Conservation (phyloP, 1,140 invertebrate species). For the Patella vulgata region DNA sequence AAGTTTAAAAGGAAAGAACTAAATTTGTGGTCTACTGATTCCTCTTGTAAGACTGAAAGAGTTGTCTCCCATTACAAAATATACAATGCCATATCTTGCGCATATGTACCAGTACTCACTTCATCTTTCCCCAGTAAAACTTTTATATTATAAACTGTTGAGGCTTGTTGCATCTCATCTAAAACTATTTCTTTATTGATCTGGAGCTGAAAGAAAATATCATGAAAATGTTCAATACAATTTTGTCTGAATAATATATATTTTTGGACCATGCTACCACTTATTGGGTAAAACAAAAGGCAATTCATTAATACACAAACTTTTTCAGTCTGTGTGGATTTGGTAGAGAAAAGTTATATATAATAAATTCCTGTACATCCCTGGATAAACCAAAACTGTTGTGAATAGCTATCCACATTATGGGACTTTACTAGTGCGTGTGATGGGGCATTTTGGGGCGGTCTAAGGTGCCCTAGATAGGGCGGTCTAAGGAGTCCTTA, state of each 20-base stretch:
- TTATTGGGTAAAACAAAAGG: neutral
- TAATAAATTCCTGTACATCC: neutral
- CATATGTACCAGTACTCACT: too few relatives aligned
- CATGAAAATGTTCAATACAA: neutral
- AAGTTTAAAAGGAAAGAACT: too few relatives aligned
- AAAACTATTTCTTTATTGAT: constrained; percentile 37
- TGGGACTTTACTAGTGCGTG: too few relatives aligned
- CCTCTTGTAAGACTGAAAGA: too few relatives aligned
- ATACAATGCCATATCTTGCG: too few relatives aligned
- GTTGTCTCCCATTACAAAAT: too few relatives aligned
- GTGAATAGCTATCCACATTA: too few relatives aligned
- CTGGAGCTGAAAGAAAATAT: constrained; percentile 32
- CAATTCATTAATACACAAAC: neutral
- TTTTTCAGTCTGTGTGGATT: neutral
- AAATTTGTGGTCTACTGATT: too few relatives aligned
- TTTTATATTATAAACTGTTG: constrained; percentile 39
- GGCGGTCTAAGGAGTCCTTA: too few relatives aligned
- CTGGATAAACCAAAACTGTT: too few relatives aligned
- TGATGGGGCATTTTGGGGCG: too few relatives aligned
- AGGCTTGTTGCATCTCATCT: constrained; percentile 30
- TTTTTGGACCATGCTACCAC: neutral
- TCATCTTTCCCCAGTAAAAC: constrained; percentile 53
- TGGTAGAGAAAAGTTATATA: neutral
- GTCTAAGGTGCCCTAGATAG: too few relatives aligned
- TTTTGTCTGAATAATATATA: neutral